A percentile compares a stretch with the other conserved stretches of the same genome.
These are phyloP conservation scores for Flabesymbios commensalis DNA, from an alignment of 2,888 invertebrate species.

Conservation along the genomic window DNA sequence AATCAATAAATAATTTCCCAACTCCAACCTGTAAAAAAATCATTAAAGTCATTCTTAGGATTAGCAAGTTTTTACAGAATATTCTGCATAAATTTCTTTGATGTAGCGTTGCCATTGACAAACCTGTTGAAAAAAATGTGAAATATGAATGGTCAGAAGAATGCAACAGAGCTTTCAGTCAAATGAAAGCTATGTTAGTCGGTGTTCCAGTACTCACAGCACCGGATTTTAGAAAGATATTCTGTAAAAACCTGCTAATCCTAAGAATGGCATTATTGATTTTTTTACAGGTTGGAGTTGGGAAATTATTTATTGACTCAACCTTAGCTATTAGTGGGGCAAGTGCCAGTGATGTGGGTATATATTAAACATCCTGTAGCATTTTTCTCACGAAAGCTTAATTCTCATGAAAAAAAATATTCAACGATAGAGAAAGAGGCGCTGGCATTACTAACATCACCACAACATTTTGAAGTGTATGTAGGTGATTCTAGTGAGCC, in stretches of 20 bases:
- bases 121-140: background rate
- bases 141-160: background rate
- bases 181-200: background rate
- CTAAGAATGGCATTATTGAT: background rate
- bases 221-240: background rate
- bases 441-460: constrained; percentile 10
- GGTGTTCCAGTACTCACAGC: background rate
- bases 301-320: constrained; percentile 6
- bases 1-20: constrained; percentile 10
- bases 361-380: constrained; percentile 1
- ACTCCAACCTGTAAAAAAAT: background rate
- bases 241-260: background rate
- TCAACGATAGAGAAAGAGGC: constrained; percentile 20
- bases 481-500: background rate
- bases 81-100: background rate
- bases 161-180: background rate
- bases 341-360: no score
- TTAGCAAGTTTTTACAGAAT: constrained; percentile 2
- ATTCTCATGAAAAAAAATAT: constrained; percentile 12
- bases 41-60: constrained; percentile 15
- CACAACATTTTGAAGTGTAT: constrained; percentile 20
- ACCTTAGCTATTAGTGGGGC: constrained; percentile 13
- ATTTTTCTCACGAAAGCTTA: constrained; percentile 4
- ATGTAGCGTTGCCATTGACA: background rate
- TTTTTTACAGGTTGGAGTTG: constrained; percentile 2